Base-by-base conservation (phyloP, 1,140 invertebrate genomes). In the Heliconius eleuchia region DNA sequence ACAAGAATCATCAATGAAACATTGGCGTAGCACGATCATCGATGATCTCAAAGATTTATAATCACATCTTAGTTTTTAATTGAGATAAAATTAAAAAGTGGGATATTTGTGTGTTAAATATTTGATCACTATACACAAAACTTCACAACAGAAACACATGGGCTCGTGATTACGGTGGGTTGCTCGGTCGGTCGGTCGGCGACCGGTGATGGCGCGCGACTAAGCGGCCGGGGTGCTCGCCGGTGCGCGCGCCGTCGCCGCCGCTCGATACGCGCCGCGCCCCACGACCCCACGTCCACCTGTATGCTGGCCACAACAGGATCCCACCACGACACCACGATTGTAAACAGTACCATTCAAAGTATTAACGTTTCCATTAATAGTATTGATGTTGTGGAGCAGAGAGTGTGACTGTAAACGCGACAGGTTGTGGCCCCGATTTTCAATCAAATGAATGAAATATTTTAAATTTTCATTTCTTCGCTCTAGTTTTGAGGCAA, bases 221-320 rank as follows among this genome's bases (percentile, higher is more conserved):
- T 82, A 79, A 75, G 80, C 83, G 90, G 84, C 84, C 85, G 81
- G 78, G 75, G 79, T 57, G 71, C 66, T 72, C 85, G 82, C 75
- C 57, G 30, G 42, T 92, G 92, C 91, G 92, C 92, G 92, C 91
- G 90, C 90, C 86, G 88, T 75, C 76, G 30, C 82, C 74, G 71
- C 79, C 90, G 89, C 87, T 91, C 90, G 87, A 91, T 91, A 92
- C 80, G 72, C 89, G 89, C 89, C 91, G 89, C 92, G 89, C 92
- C 91, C 91, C 88, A 88, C 84, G 85, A 87, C 92, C 91, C 91
- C 87, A 88, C 84, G 85, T 88, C 90, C 91, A 93, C 91, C 91
- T 93, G 90, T 93, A 86, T 83, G 88, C 87, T 88, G 84, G 88
- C 87, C 91, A 93, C 83, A 90, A 93, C 91, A 91, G 84, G 85